Conservation (phyloP, 1,140 invertebrate species). For the Drosophila pallidifrons region DNA sequence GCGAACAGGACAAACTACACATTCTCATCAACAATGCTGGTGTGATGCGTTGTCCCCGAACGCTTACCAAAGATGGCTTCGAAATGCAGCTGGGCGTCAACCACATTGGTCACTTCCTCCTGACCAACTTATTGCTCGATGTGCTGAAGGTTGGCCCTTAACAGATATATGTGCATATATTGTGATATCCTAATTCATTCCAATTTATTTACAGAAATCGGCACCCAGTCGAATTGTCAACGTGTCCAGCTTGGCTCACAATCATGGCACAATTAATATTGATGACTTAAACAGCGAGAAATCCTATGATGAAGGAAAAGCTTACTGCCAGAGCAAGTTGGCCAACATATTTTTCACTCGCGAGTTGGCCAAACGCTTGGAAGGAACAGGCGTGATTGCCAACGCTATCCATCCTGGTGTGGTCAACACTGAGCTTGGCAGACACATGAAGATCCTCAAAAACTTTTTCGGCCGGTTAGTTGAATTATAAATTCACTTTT, state of each 20-base stretch:
- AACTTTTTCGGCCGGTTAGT: constrained; percentile 84
- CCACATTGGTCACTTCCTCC: constrained; percentile 93
- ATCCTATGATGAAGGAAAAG: constrained; percentile 88
- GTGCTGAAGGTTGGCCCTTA: constrained; percentile 87
- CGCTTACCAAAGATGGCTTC: constrained; percentile 92
- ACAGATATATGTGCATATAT: neutral
- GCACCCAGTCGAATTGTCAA: constrained; percentile 92
- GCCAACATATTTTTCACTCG: constrained; percentile 94
- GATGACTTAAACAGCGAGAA: constrained; percentile 91
- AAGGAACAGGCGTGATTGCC: constrained; percentile 91
- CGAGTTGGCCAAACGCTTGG: constrained; percentile 90
- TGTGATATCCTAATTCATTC: neutral
- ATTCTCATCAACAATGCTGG: constrained; percentile 96
- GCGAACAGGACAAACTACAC: constrained; percentile 90
- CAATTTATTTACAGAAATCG: constrained; percentile 86
- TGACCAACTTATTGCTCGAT: constrained; percentile 94
- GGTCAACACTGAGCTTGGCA: constrained; percentile 91
- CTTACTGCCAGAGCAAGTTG: constrained; percentile 95
- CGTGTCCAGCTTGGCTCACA: constrained; percentile 91
- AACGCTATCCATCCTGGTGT: constrained; percentile 96
- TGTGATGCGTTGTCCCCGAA: constrained; percentile 90
- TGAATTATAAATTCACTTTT: neutral
- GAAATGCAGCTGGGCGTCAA: constrained; percentile 96
- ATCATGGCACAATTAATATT: constrained; percentile 89
- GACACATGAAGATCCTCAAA: constrained; percentile 90